Percentiles rank a stretch among this genome's conserved stretches.
Conservation (phyloP, 1,140 invertebrate species). For the Euglossa dilemma region DNA sequence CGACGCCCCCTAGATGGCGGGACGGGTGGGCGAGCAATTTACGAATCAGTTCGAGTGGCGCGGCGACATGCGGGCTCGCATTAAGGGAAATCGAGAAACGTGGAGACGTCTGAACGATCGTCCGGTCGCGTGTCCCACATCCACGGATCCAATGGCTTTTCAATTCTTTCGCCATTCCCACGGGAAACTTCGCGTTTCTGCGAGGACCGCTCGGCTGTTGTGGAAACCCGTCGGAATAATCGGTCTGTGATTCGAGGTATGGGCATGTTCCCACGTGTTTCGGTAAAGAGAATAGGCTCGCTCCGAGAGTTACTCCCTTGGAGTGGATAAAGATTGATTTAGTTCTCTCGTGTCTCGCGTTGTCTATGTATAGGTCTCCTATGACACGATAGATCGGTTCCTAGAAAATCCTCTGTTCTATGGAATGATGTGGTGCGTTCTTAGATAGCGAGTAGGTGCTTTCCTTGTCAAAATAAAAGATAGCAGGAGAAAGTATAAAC, state of each 20-base stretch:
- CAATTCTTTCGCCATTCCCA: background rate
- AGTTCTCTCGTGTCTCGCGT: no score
- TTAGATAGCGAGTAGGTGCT: no score
- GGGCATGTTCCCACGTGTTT: background rate
- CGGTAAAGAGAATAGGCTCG: no score
- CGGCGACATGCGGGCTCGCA: conserved; percentile 67
- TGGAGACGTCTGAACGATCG: conserved; percentile 5
- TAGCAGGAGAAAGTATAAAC: no score
- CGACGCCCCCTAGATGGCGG: background rate
- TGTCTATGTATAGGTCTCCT: no score
- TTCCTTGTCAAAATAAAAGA: no score
- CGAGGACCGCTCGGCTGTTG: no score
- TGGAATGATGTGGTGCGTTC: no score
- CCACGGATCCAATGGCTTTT: background rate
- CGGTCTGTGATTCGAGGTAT: background rate
- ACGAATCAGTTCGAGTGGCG: conserved; percentile 57
- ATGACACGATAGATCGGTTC: no score
- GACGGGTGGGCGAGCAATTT: conserved; percentile 54
- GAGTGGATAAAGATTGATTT: no score
- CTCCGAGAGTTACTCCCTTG: no score
- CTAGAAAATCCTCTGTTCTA: no score
- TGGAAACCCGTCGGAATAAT: background rate
- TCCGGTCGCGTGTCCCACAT: conserved; percentile 36
- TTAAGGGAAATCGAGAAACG: conserved; percentile 67
- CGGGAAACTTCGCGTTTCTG: background rate